Evolutionary conservation across 2,797 vertebrate genomes (phyloP).

Genomic region (Nyctalus aviator): DNA sequence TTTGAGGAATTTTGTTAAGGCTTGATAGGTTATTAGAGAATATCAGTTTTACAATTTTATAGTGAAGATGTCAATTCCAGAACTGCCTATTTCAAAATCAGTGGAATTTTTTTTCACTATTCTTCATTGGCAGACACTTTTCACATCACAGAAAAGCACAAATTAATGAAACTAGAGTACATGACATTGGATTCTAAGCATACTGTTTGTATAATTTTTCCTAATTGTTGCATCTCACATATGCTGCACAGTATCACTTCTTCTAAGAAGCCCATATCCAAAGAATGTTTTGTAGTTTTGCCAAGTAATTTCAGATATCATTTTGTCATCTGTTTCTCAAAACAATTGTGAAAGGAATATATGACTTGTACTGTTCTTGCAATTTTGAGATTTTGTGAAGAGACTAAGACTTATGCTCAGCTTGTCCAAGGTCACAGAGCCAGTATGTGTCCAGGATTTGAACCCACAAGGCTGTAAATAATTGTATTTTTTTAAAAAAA

Average conservation of each 20-base stretch:
- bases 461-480: not conserved
- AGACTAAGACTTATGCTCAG: not conserved
- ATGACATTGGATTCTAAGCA: not conserved
- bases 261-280: not conserved
- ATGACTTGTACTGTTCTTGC: not conserved
- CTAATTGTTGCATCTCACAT: not conserved
- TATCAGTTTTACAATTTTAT: not conserved
- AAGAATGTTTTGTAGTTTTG: not conserved
- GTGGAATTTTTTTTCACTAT: not conserved
- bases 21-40: not conserved
- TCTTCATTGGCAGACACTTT: not conserved
- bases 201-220: not conserved
- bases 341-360: not conserved
- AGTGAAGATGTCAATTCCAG: not conserved
- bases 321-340: slow-evolving; percentile 12
- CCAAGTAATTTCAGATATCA: slow-evolving; percentile 19
- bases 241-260: not conserved
- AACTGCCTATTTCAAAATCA: not conserved
- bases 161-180: not conserved
- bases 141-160: not conserved
- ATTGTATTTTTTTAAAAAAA: no score
- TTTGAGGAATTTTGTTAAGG: not conserved
- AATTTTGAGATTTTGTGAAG: not conserved
- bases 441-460: not conserved
- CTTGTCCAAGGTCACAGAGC: not conserved